Evolutionary conservation across 1,140 invertebrate genomes (phyloP).

Genomic region (Euschistus heros): DNA sequence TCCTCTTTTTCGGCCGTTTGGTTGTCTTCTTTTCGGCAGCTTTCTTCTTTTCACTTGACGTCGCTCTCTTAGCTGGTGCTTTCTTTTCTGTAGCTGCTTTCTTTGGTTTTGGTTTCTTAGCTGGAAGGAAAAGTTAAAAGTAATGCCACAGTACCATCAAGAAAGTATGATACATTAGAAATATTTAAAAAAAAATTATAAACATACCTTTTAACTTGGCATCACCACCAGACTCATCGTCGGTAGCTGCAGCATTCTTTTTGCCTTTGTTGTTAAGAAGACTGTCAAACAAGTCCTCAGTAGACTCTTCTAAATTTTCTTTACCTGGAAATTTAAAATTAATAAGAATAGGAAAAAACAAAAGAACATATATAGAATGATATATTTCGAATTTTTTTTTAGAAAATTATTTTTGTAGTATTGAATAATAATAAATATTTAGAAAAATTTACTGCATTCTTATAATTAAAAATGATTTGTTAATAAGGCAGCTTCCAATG

Average conservation of each 20-base stretch:
- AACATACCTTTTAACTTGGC: not conserved
- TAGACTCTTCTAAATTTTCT: not conserved
- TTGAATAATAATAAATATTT: no score
- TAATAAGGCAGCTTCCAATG: no score
- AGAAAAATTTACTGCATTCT: no score
- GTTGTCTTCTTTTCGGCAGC: constrained; percentile 17
- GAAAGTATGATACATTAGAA: no score
- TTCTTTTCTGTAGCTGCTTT: constrained; percentile 3
- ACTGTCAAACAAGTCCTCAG: not conserved
- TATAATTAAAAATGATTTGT: no score
- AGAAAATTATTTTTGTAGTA: no score
- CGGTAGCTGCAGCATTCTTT: not conserved
- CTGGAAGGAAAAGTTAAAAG: not conserved
- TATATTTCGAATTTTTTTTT: no score
- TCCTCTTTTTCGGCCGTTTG: constrained; percentile 17
- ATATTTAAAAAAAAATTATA: not conserved
- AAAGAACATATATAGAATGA: no score
- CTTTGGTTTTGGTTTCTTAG: constrained; percentile 11
- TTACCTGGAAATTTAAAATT: not conserved
- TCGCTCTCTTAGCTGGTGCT: not conserved
- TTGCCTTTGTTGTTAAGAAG: not conserved
- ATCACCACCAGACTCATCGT: not conserved
- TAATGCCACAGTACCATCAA: no score
- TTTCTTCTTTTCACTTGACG: constrained; percentile 4
- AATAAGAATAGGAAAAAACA: no score